A percentile compares a stretch with the other conserved stretches of the same genome.
Evolutionary conservation across 2,113 vertebrate genomes (phyloP).

Genomic region (Monarcha castaneiventris): DNA sequence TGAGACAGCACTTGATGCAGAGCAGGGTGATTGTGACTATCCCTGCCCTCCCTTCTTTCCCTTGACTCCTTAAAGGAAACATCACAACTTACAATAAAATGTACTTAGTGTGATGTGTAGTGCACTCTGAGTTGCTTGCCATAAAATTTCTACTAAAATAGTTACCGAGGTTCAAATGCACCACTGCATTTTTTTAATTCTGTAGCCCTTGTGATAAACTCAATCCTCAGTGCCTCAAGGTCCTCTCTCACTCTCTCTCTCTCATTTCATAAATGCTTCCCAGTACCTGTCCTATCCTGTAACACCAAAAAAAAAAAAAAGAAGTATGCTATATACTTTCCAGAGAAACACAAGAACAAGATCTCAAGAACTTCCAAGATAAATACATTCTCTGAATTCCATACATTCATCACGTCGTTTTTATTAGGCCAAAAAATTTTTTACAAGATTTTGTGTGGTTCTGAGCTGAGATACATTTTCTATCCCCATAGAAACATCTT

Average conservation of each 20-base stretch:
- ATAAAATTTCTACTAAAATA: neutral
- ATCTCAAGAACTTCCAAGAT: conserved; percentile 13
- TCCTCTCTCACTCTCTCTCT: neutral
- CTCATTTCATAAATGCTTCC: neutral
- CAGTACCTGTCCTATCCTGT: neutral
- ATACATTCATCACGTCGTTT: neutral
- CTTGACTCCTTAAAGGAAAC: neutral
- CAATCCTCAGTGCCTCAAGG: neutral
- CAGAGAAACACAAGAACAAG: conserved; percentile 12
- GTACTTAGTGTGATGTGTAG: no score
- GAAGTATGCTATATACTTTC: neutral
- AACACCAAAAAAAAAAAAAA: neutral
- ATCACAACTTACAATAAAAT: neutral
- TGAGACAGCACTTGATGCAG: neutral
- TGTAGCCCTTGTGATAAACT: neutral
- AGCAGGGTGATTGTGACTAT: neutral
- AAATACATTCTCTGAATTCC: conserved; percentile 53
- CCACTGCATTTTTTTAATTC: neutral
- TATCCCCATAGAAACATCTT: neutral
- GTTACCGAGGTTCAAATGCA: neutral
- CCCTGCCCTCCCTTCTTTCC: neutral
- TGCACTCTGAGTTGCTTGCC: neutral
- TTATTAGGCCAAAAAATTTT: neutral
- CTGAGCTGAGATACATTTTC: neutral
- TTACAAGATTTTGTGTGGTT: neutral